phyloP scores from a whole-genome alignment of 1,140 invertebrate species.

The Oreohelix idahoensis region DNA sequence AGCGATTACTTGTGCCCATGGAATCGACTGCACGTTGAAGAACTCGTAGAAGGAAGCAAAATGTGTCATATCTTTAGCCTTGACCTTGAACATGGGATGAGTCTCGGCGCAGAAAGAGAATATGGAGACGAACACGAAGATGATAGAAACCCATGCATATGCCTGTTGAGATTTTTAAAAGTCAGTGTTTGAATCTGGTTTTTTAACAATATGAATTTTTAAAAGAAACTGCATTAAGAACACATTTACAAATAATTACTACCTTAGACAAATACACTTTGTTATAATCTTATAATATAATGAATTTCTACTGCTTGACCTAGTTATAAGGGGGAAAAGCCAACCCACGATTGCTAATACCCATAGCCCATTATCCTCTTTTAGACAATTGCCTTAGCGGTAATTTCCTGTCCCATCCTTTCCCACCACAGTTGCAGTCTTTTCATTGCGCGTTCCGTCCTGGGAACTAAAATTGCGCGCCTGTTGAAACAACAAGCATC shows the following conservation, averaged over 20 bases:
- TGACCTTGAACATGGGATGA: slow-evolving; percentile 61
- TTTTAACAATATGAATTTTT: background rate
- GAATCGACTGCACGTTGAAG: slow-evolving; percentile 50
- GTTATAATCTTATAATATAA: background rate
- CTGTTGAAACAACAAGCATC: too few relatives aligned
- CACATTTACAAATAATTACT: background rate
- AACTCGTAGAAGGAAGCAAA: slow-evolving; percentile 58
- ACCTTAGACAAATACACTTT: background rate
- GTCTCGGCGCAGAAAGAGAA: slow-evolving; percentile 69
- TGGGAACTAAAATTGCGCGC: too few relatives aligned
- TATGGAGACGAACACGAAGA: slow-evolving; percentile 69
- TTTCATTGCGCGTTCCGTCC: too few relatives aligned
- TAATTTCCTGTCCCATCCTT: too few relatives aligned
- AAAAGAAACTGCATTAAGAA: background rate
- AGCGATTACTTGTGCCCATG: background rate
- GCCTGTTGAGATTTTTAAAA: slow-evolving; percentile 49
- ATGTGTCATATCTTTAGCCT: slow-evolving; percentile 44
- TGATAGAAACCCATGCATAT: slow-evolving; percentile 68
- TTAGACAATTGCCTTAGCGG: too few relatives aligned
- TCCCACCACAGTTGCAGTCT: too few relatives aligned
- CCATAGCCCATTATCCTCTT: too few relatives aligned
- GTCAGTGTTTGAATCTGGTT: background rate
- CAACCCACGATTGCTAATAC: too few relatives aligned
- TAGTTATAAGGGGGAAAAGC: background rate
- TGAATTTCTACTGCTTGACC: background rate